Evolutionary conservation across 2,888 invertebrate species (phyloP).

Genomic region (Thyatira batis): DNA sequence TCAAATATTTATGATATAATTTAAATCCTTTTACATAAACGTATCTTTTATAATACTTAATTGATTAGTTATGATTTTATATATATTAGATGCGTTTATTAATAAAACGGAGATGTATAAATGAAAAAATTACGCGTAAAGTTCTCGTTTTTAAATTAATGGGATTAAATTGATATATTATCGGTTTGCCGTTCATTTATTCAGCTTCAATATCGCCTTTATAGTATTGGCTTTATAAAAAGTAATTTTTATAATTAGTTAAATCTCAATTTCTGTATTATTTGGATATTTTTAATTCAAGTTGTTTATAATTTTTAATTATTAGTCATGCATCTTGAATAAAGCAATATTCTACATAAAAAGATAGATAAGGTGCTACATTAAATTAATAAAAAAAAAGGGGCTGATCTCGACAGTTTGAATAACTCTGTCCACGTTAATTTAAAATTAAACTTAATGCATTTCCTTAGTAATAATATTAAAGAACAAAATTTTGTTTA

Average conservation of each 20-base stretch:
- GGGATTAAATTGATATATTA: no score
- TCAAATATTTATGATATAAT: not conserved
- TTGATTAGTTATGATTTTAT: no score
- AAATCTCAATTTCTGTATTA: not conserved
- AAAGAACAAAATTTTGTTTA: constrained; percentile 39
- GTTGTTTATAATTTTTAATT: not conserved
- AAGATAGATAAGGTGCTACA: constrained; percentile 26
- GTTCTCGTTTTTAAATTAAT: no score
- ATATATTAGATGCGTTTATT: no score
- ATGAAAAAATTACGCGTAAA: no score
- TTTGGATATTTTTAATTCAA: not conserved
- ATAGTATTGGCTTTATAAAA: not conserved
- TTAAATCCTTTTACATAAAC: no score
- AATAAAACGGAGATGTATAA: no score
- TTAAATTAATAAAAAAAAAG: constrained; percentile 22
- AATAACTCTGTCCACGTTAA: constrained; percentile 13
- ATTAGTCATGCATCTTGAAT: not conserved
- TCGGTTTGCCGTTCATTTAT: no score
- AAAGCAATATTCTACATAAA: constrained; percentile 11
- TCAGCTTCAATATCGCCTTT: no score
- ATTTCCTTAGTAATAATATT: constrained; percentile 39
- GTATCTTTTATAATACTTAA: no score
- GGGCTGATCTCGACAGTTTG: constrained; percentile 42
- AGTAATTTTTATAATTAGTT: not conserved
- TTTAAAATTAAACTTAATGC: constrained; percentile 29